A percentile compares a stretch with the other conserved stretches of the same genome.
These are phyloP conservation scores for Taurulus bubalis DNA, from an alignment of 2,113 vertebrate genomes.

Conservation along the genomic window DNA sequence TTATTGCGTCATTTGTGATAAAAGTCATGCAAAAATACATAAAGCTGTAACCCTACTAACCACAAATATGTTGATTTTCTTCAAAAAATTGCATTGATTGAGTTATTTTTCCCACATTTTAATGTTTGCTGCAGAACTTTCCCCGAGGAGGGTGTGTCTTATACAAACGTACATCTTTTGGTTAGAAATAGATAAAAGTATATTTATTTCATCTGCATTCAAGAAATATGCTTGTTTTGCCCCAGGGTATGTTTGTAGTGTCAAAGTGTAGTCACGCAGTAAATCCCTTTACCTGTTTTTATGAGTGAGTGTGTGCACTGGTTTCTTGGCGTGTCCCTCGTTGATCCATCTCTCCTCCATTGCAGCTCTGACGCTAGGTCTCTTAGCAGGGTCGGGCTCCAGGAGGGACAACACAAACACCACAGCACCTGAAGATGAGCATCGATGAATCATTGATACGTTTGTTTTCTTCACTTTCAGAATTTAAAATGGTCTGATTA, in stretches of 20 bases:
- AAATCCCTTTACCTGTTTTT: slow-evolving; percentile 83
- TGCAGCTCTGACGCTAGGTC: slow-evolving; percentile 82
- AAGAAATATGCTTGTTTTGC: background rate
- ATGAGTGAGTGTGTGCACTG: slow-evolving; percentile 62
- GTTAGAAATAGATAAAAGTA: too few relatives aligned
- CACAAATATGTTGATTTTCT: too few relatives aligned
- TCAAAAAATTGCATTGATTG: too few relatives aligned
- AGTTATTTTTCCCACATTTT: too few relatives aligned
- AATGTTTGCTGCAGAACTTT: too few relatives aligned
- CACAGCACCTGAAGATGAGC: slow-evolving; percentile 74
- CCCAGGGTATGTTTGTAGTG: background rate
- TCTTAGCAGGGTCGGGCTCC: slow-evolving; percentile 86
- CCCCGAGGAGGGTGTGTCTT: too few relatives aligned
- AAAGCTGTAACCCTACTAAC: too few relatives aligned
- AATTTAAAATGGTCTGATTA: background rate
- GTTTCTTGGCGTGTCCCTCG: slow-evolving; percentile 82
- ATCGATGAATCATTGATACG: background rate
- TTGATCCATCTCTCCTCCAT: slow-evolving; percentile 87
- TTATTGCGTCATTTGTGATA: slow-evolving; percentile 21
- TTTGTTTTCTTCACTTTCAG: background rate
- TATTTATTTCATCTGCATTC: background rate
- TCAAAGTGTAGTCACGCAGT: background rate
- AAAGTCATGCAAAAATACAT: too few relatives aligned
- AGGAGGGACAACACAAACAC: slow-evolving; percentile 87
- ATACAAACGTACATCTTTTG: too few relatives aligned